These are phyloP conservation scores for Ips nitidus DNA, from an alignment of 1,140 invertebrate species.

Conservation along the genomic window DNA sequence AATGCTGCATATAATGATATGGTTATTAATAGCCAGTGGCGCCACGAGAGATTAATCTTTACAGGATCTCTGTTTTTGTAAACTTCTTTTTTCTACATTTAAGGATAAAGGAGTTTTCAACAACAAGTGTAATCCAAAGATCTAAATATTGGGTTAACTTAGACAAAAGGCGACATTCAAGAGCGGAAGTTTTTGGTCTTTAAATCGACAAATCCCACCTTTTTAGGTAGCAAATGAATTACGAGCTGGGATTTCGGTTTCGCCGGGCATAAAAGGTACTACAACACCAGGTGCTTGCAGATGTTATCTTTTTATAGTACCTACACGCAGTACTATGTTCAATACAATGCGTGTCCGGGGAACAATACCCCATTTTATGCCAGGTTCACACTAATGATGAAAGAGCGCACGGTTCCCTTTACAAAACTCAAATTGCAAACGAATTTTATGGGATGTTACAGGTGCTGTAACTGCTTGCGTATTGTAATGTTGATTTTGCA, in stretches of 20 bases:
- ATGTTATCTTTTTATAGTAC: conserved; percentile 12
- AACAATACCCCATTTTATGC: too few relatives aligned
- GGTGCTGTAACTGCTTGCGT: too few relatives aligned
- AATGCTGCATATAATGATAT: conserved; percentile 13
- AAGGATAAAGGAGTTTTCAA: too few relatives aligned
- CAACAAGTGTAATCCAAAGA: neutral
- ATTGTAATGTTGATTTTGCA: too few relatives aligned
- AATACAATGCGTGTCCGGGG: too few relatives aligned
- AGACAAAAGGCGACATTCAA: neutral
- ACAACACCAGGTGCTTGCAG: conserved; percentile 4
- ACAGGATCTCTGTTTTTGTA: neutral
- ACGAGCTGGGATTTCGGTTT: conserved; percentile 3
- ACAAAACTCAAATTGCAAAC: too few relatives aligned
- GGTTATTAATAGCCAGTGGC: conserved; percentile 27
- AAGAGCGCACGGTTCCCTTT: too few relatives aligned
- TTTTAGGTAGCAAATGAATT: neutral
- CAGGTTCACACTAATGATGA: too few relatives aligned
- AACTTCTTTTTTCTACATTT: too few relatives aligned
- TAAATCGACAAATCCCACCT: neutral
- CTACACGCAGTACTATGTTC: neutral
- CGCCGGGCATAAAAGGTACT: neutral
- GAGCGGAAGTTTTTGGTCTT: neutral
- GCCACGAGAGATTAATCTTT: conserved; percentile 14
- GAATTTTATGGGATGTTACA: too few relatives aligned
- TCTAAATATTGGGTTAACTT: neutral